Base-by-base conservation (phyloP, 1,140 invertebrate species). In the Teleopsis dalmanni region DNA sequence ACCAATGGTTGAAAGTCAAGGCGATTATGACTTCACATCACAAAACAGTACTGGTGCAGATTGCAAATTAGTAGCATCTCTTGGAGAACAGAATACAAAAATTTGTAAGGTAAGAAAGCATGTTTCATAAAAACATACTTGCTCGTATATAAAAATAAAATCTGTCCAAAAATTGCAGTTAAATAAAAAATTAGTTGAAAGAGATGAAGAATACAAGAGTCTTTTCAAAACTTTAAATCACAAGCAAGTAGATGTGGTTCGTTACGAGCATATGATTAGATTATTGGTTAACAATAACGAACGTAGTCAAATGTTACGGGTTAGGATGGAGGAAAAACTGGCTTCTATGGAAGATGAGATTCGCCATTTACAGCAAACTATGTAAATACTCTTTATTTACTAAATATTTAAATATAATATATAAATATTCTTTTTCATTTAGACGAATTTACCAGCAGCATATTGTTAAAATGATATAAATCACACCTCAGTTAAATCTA, bases 301-400 rank as follows among this genome's bases (percentile, higher is more conserved):
- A 4, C 71, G 75, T n/a, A 72, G 74, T 4, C 76, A 81, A 49
- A 74, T 72, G 41, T 74, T 80, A 31, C 73, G 81, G 3, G 79
- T 76, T 9, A 73, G 79, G 6, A 73, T 81, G 29, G 80, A 82
- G 52, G 74, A 75, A 31, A 78, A 77, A 31, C 82, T 82, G 21
- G 78, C 77, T 0, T 57, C 75, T 7, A 65, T 83, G 13, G 76
- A 81, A 53, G 55, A 78, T 11, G 75, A 78, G 48, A 56, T 67
- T 9, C 34, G 37, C 0, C 37, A 55, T 2, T 31, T 67, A 0
- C 58, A 56, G 11, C 52, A 53, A 7, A 58, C 53, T 2, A 44
- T 65, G 65, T 67, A 50, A 19, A 38, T 45, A 10, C 9, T 6
- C 13, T 21, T 22, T 13, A 42, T 13, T n/a, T n/a, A n/a, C n/a